Conservation (phyloP, 1,140 invertebrate genomes). For the Nylanderia fulva region DNA sequence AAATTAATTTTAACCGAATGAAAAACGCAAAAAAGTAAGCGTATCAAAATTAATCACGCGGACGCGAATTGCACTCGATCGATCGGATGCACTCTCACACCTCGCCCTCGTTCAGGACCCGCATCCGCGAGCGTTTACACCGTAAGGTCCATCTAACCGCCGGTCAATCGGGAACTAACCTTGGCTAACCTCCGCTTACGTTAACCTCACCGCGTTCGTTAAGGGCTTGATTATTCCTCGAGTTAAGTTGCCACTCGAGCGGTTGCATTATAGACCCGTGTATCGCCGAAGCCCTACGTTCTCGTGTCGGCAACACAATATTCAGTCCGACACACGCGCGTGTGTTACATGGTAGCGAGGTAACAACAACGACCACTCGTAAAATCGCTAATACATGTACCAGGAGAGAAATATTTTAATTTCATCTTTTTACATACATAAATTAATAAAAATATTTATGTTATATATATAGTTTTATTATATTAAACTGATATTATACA, state of each 20-base stretch:
- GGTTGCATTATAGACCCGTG: slow-evolving; percentile 38
- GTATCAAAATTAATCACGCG: slow-evolving; percentile 22
- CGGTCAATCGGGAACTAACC: slow-evolving; percentile 67
- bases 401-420: slow-evolving; percentile 2
- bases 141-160: slow-evolving; percentile 35
- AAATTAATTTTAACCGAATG: slow-evolving; percentile 6
- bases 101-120: not conserved
- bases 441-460: too few relatives aligned
- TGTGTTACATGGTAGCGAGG: not conserved
- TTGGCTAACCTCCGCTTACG: slow-evolving; percentile 67
- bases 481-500: too few relatives aligned
- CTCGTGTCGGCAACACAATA: slow-evolving; percentile 26
- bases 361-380: not conserved
- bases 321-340: not conserved
- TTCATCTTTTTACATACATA: too few relatives aligned
- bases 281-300: not conserved
- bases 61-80: not conserved
- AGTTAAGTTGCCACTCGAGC: slow-evolving; percentile 58
- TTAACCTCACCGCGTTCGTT: slow-evolving; percentile 63
- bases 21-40: slow-evolving; percentile 1
- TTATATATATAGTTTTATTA: too few relatives aligned
- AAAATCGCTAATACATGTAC: not conserved
- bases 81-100: not conserved
- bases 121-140: slow-evolving; percentile 28
- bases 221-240: slow-evolving; percentile 72